Conservation (phyloP, 2,888 invertebrate species). For the Pantelozetes paolii region DNA sequence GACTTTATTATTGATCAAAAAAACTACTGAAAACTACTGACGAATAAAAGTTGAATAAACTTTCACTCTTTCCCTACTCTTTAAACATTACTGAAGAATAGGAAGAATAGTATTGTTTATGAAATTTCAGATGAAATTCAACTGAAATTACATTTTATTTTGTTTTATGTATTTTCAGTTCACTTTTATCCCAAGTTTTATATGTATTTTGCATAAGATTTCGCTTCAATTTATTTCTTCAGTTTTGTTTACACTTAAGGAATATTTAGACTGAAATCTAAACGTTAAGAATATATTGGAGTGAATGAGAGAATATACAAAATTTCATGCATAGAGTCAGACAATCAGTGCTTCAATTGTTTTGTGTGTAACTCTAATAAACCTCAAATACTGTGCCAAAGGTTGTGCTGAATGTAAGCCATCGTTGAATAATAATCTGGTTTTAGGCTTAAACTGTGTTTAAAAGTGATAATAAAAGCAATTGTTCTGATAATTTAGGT, state of each 20-base stretch:
- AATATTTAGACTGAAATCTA: no score
- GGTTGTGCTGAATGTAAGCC: neutral
- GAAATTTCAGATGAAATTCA: neutral
- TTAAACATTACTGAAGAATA: neutral
- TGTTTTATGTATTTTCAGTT: neutral
- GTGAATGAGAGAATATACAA: no score
- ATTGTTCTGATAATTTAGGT: constrained; percentile 12
- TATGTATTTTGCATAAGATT: constrained; percentile 25
- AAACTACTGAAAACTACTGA: constrained; percentile 1
- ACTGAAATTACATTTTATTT: constrained; percentile 21
- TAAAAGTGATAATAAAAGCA: no score
- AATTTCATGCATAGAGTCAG: neutral
- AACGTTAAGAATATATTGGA: no score
- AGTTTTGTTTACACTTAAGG: neutral
- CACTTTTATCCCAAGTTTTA: neutral
- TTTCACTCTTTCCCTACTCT: neutral
- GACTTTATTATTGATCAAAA: constrained; percentile 34
- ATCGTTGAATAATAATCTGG: neutral
- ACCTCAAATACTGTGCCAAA: neutral
- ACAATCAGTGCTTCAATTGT: neutral
- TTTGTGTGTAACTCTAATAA: no score
- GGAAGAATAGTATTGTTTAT: neutral
- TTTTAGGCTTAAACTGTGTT: no score
- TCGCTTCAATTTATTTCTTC: no score
- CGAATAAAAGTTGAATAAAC: constrained; percentile 26